phyloP scores from a whole-genome alignment of 1,140 invertebrate genomes.

The Drosophila orena region DNA sequence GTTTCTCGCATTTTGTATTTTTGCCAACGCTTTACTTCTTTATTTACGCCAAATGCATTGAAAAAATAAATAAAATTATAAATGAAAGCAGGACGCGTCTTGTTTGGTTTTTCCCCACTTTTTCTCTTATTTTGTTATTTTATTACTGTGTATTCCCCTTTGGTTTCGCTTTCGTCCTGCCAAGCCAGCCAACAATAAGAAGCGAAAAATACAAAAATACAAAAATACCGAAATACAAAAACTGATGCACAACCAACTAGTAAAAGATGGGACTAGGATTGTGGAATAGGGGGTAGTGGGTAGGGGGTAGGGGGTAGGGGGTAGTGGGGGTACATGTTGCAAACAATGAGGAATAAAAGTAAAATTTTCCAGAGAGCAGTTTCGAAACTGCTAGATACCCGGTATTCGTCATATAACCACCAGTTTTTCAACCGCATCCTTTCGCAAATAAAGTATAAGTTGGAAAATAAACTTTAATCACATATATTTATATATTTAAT shows the following conservation, averaged over 20 bases:
- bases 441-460: background rate
- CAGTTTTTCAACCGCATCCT: background rate
- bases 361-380: background rate
- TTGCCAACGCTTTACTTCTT: slow-evolving; percentile 64
- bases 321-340: background rate
- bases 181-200: slow-evolving; percentile 70
- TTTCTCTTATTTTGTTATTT: slow-evolving; percentile 77
- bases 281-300: background rate
- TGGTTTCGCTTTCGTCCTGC: slow-evolving; percentile 65
- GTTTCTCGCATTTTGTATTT: slow-evolving; percentile 51
- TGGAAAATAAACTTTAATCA: background rate
- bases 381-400: slow-evolving; percentile 20
- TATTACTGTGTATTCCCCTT: slow-evolving; percentile 66
- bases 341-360: slow-evolving; percentile 5
- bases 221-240: slow-evolving; percentile 38
- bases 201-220: slow-evolving; percentile 42
- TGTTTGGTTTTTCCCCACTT: slow-evolving; percentile 51
- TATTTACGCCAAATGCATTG: slow-evolving; percentile 77
- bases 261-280: background rate
- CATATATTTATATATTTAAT: background rate
- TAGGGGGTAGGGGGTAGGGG: background rate
- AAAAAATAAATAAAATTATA: slow-evolving; percentile 82
- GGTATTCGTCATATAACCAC: background rate
- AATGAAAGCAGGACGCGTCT: slow-evolving; percentile 67
- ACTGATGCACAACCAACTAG: slow-evolving; percentile 41